Base-by-base conservation (phyloP, 1,140 invertebrate genomes). In the Anastrepha obliqua region DNA sequence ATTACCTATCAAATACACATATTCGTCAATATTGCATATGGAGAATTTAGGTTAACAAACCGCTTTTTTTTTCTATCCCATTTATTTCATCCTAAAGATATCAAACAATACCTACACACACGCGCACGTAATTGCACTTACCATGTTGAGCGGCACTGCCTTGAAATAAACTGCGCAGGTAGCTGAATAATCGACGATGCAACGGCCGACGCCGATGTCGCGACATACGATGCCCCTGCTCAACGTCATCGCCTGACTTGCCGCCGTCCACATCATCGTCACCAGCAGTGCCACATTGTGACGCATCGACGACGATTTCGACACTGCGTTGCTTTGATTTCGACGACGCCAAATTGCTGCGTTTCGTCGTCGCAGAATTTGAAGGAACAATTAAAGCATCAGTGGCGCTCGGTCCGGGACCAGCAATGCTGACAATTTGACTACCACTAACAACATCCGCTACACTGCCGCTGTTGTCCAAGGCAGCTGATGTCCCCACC, bases 231-330 rank as follows among this genome's bases (percentile, higher is more conserved):
- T 90, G 55, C 17, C 91, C 92, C 86, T 92, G 91, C 86, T 93
- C 92, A 8, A 92, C 89, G 85, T 93, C 92, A 55, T 81, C 74
- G n/a, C 74, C 74, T 20, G 74, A 81, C n/a, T 81, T 81, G 47
- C 44, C n/a, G 51, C 20, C 60, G 20, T 29, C 86, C 86, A 55
- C 17, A 29, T 92, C 92, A 7, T 91, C 89, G 85, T 93, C 92
- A 42, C 74, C 55, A 78, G 58, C 70, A 44, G 65, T 29, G 39
- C 29, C 91, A 89, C 47, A 91, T 90, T 92, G 90, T 13, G 90
- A 89, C 55, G 91, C 91, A 87, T 93, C 92, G 88, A 93, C 91
- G 65, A 92, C 92, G 47, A 93, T 93, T 89, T 93, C 92, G 78
- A 93, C 92, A 89, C 90, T 92, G 60, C 91, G 91, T 62, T 92